Base-by-base conservation (phyloP, 2,113 vertebrate genomes). In the Ciconia stormi region DNA sequence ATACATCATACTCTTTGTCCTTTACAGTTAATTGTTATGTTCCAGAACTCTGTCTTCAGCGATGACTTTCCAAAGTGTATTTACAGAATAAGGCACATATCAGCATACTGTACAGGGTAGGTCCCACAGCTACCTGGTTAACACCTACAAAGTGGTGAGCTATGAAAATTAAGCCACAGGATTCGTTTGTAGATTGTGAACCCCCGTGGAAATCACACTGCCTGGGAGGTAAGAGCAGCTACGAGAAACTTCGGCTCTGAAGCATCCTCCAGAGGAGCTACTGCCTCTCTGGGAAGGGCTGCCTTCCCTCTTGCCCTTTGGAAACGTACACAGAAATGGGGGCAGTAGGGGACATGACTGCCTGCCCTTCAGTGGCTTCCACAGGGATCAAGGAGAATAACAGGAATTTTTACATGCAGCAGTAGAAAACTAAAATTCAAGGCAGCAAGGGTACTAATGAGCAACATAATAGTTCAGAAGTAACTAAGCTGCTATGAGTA, bases 81-180 rank as follows among this genome's bases (percentile, higher is more conserved):
- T 61, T 16, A 34, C 18, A 42, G 66, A 56, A 3, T 16, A 7
- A 26, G 40, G 55, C 76, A 66, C 5, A 0, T 4, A 5, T 0
- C 59, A 36, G 46, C 23, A 10, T 0, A 2, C 5, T 2, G 21
- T 16, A 5, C 38, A 12, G 53, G 17, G 15, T 11, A 26, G 25
- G 21, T 44, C 76, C 61, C 71, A 7, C 6, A 32, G 36, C n/a
- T 16, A 29, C 29, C 59, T 56, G 11, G 4, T 17, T 19, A 65
- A 65, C 70, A 44, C 47, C 44, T 30, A 2, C 0, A 13, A n/a
- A 38, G 50, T 3, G 44, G 30, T 13, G 22, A 82, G 1, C n/a
- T 46, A 4, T 5, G 58, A n/a, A 80, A 90, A 90, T 36, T 11
- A 40, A 82, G 11, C 32, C 36, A 20, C 36, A 7, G 13, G 14